Evolutionary conservation across 2,113 vertebrate genomes (phyloP), one percentile per base, ranked within the genome.

Genomic region (Nannobrachium achirus): DNA sequence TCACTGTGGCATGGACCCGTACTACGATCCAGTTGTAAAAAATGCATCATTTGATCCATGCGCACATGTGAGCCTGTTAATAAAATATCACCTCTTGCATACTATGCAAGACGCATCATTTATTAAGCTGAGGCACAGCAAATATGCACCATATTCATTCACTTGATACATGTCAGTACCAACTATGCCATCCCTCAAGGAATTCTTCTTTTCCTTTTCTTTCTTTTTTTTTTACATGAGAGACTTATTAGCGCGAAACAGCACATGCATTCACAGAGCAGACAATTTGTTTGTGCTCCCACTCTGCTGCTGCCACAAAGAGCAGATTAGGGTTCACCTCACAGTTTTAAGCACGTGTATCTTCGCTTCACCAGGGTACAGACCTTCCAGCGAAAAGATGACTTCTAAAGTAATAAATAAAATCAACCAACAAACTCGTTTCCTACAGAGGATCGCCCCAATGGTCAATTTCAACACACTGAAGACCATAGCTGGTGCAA

Each of bases 221-320:
- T n/a, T n/a, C n/a, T n/a, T n/a, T n/a, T n/a, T n/a, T n/a, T n/a
- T n/a, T n/a, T n/a, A n/a, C n/a, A n/a, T n/a, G n/a, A n/a, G n/a
- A n/a, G n/a, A n/a, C n/a, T n/a, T 41, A 73, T 68, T 49, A 73
- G 66, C 66, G 68, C 15, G 48, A 13, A 49, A 38, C n/a, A 49
- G 46, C 38, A 38, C 8, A 62, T 2, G 39, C 60, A 50, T 6
- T 8, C 9, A 1, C 33, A 75, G 65, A 80, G 78, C 55, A 51
- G 49, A n/a, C 56, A 71, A 74, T 80, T 84, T 73, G 76, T n/a
- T n/a, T n/a, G 62, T 39, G 71, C 63, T 73, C 56, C 72, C 72
- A 68, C 72, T 71, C 66, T 49, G 70, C 75, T 71, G 71, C 7
- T n/a, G n/a, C n/a, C n/a, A n/a, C n/a, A 7, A 59, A 74, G 70